A percentile compares a stretch with the other conserved stretches of the same genome.
These are phyloP conservation scores for Plemyria rubiginata DNA, from an alignment of 2,888 invertebrate genomes.

Conservation along the genomic window DNA sequence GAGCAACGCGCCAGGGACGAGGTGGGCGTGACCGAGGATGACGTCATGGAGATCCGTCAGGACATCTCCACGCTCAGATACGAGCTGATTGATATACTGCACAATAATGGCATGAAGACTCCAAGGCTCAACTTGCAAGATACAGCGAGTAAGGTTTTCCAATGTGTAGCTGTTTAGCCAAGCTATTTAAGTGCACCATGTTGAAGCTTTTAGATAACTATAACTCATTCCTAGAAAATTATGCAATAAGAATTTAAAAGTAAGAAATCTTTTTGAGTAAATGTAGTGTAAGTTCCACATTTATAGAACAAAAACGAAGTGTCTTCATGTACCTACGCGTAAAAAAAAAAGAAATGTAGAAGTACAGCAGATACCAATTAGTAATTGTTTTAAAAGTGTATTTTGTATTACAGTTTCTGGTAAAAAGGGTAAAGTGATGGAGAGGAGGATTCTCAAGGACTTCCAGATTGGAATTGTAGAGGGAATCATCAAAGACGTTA, in stretches of 20 bases:
- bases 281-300: too few species aligned
- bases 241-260: too few species aligned
- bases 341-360: too few species aligned
- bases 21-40: slow-evolving; percentile 97
- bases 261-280: too few species aligned
- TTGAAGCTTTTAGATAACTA: too few species aligned
- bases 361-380: too few species aligned
- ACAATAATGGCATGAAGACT: slow-evolving; percentile 94
- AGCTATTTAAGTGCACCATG: too few species aligned
- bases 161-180: too few species aligned
- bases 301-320: too few species aligned
- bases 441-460: slow-evolving; percentile 93
- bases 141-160: slow-evolving; percentile 77
- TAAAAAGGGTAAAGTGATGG: slow-evolving; percentile 94
- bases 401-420: slow-evolving; percentile 89
- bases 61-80: slow-evolving; percentile 97
- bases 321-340: too few species aligned
- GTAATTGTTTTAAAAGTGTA: too few species aligned
- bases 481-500: slow-evolving; percentile 90
- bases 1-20: slow-evolving; percentile 95
- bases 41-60: slow-evolving; percentile 98
- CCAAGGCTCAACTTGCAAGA: slow-evolving; percentile 89
- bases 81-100: slow-evolving; percentile 96
- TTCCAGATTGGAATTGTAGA: slow-evolving; percentile 96
- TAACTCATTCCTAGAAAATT: too few species aligned